Conservation (phyloP, 2,797 vertebrate genomes). For the Champsocephalus gunnari region DNA sequence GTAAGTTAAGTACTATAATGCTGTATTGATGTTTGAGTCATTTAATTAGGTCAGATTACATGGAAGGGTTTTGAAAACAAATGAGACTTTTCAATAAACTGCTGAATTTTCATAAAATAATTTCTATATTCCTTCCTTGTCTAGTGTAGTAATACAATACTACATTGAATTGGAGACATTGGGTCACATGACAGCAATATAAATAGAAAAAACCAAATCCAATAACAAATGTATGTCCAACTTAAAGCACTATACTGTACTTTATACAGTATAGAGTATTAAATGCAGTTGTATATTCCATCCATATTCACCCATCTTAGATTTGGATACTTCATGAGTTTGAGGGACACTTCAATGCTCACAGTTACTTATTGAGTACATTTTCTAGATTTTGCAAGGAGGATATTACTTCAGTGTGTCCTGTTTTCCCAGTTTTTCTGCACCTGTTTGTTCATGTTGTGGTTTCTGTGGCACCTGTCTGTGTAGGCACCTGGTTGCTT, state of each 20-base stretch:
- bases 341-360: not conserved
- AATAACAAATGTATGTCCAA: not conserved
- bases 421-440: slow-evolving; percentile 16
- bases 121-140: too few relatives aligned
- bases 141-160: too few relatives aligned
- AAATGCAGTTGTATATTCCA: not conserved
- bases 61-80: too few relatives aligned
- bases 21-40: too few relatives aligned
- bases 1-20: too few relatives aligned
- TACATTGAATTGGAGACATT: too few relatives aligned
- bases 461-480: slow-evolving; percentile 1
- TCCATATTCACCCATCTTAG: not conserved
- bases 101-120: too few relatives aligned
- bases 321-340: not conserved
- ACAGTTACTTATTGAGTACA: not conserved
- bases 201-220: too few relatives aligned
- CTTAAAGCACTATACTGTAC: not conserved
- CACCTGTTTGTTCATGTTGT: slow-evolving; percentile 16
- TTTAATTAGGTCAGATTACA: too few relatives aligned
- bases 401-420: not conserved
- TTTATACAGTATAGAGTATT: not conserved
- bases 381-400: not conserved
- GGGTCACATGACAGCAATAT: too few relatives aligned
- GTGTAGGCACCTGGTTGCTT: not conserved
- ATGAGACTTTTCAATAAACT: too few relatives aligned